A percentile compares a stretch with the other conserved stretches of the same genome.
These are phyloP conservation scores for Frankliniella fusca DNA, from an alignment of 2,888 invertebrate species.

Conservation along the genomic window DNA sequence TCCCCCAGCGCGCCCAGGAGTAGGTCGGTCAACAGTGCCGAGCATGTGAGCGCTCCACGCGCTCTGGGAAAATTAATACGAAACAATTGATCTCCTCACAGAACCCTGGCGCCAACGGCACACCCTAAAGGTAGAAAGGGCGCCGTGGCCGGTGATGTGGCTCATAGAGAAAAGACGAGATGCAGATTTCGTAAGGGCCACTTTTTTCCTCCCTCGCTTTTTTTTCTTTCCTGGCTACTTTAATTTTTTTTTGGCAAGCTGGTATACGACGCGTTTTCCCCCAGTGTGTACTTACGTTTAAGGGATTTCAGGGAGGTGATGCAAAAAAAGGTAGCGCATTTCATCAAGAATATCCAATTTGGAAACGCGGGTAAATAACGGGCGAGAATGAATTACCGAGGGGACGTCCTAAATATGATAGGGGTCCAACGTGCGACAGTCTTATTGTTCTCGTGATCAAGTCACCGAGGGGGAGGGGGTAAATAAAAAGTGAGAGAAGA, in stretches of 20 bases:
- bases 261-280: neutral
- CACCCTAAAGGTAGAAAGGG: too few species aligned
- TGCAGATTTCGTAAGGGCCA: neutral
- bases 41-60: too few species aligned
- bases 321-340: conserved; percentile 13
- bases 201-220: neutral
- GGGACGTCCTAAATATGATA: neutral
- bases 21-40: too few species aligned
- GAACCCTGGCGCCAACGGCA: too few species aligned
- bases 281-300: conserved; percentile 21
- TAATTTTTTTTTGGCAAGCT: neutral
- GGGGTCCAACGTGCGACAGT: conserved; percentile 17
- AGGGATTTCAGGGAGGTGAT: conserved; percentile 14
- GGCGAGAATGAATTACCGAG: conserved; percentile 20
- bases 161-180: too few species aligned
- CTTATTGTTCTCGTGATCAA: conserved; percentile 8
- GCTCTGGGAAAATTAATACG: too few species aligned
- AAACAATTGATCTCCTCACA: too few species aligned
- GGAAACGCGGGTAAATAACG: conserved; percentile 18
- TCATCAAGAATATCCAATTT: conserved; percentile 26
- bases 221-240: neutral
- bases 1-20: too few species aligned
- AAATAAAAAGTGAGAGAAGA: conserved; percentile 9
- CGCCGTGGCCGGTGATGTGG: too few species aligned
- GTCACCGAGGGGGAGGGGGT: neutral